Conservation (phyloP, 1,140 invertebrate species). For the Agrilus planipennis region DNA sequence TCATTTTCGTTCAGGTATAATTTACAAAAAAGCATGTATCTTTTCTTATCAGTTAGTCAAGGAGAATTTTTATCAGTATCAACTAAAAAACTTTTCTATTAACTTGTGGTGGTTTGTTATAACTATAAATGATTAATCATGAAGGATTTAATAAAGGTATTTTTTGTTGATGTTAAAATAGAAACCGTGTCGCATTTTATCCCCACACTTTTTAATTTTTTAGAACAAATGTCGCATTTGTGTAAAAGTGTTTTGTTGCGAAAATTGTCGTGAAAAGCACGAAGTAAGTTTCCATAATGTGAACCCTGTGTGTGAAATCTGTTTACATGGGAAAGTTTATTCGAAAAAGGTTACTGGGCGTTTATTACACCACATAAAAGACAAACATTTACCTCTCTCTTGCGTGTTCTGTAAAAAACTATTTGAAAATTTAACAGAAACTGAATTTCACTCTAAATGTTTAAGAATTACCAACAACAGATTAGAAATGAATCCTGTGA, state of each 20-base stretch:
- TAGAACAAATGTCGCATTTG: conserved; percentile 9
- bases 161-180: no score
- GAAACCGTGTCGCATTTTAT: no score
- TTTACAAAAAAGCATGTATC: no score
- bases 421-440: conserved; percentile 1
- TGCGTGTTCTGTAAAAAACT: conserved; percentile 5
- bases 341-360: not conserved
- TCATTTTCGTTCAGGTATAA: no score
- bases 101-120: no score
- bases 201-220: no score
- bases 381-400: conserved; percentile 5
- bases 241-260: conserved; percentile 8
- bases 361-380: conserved; percentile 4
- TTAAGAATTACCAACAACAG: conserved; percentile 1
- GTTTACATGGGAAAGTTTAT: conserved; percentile 3
- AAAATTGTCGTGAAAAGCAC: conserved; percentile 7
- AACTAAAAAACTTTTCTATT: no score
- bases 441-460: conserved; percentile 6
- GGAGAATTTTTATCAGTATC: no score
- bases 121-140: no score
- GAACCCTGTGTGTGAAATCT: conserved; percentile 8
- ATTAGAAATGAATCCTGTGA: not conserved
- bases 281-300: conserved; percentile 1
- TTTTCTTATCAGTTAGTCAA: no score
- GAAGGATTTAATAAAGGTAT: no score